Evolutionary conservation across 2,113 vertebrate species (phyloP), one percentile per base, ranked within the genome.

Genomic region (Coturnix japonica): DNA sequence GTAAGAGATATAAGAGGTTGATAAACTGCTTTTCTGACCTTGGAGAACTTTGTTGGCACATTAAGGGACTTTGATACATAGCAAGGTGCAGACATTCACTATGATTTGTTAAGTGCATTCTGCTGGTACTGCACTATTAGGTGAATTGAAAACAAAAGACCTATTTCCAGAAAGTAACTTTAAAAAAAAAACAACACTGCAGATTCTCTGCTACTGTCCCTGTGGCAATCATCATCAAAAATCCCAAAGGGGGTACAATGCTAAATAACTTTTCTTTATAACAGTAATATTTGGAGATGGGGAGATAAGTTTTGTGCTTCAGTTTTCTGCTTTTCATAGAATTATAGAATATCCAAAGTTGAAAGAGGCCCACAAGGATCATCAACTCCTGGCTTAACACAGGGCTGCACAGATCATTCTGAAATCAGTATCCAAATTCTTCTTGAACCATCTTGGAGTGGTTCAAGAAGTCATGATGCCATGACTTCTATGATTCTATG

Each of bases 11-110:
- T 97, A 98, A 97, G 94, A 96, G 87, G 93, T 98, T 98, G 97
- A 98, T 98, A 97, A 98, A 98, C 95, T 97, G 96, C 97, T 96
- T 97, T 96, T 94, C 96, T 98, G 98, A 98, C 98, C 98, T 98
- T 98, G 98, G 87, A 97, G 97, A 97, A 97, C 97, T 97, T 97
- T 97, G 97, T 96, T 97, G 97, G 96, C 95, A 95, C 91, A 97
- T 97, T 98, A 97, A 96, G 86, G 95, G 96, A 96, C 97, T 97
- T 96, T 97, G 97, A 98, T 97, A 97, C 97, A 97, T 96, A 90
- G 96, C 86, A 79, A 92, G 85, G 87, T 87, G 67, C 85, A 96
- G 96, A 86, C 92, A 84, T 25, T 83, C 86, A 90, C 69, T 83
- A 73, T 97, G 97, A 98, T 97, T 98, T 97, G 96, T 97, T 95